Conservation (phyloP, 2,113 vertebrate species). For the Apteryx mantelli region DNA sequence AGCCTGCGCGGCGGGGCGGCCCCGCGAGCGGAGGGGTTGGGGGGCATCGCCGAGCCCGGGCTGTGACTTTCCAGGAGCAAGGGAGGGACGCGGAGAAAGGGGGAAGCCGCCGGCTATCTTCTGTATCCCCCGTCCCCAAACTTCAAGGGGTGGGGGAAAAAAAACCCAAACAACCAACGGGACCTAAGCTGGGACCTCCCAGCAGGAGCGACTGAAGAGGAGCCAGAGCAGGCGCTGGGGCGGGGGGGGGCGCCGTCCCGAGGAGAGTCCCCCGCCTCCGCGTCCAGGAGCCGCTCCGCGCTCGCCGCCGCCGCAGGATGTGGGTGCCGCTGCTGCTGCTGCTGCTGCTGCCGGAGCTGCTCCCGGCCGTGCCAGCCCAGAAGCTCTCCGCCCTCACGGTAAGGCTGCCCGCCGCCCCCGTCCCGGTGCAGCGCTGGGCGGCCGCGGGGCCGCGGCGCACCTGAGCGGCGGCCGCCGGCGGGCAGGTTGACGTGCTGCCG, state of each 20-base stretch:
- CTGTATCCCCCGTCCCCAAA: neutral
- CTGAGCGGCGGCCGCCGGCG: neutral
- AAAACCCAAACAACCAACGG: too few species aligned
- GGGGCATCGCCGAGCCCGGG: neutral
- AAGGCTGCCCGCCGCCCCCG: neutral
- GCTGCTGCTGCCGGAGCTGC: slow-evolving; percentile 68
- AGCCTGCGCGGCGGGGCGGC: neutral
- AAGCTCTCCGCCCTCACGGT: slow-evolving; percentile 81
- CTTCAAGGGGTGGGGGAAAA: neutral
- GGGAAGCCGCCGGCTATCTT: neutral
- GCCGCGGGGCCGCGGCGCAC: neutral
- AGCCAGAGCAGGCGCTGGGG: neutral
- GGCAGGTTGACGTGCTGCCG: neutral
- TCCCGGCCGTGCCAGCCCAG: slow-evolving; percentile 70
- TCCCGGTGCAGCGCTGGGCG: neutral
- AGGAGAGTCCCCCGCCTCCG: neutral
- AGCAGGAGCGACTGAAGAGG: neutral
- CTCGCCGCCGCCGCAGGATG: slow-evolving; percentile 54
- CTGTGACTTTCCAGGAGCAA: neutral
- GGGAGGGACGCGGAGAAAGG: neutral
- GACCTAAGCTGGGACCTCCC: slow-evolving; percentile 13
- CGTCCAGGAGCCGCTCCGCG: neutral
- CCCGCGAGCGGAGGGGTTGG: neutral
- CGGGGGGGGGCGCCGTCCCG: neutral
- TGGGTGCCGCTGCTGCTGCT: slow-evolving; percentile 73